Percentiles rank a stretch among this genome's conserved stretches.
phyloP scores from a whole-genome alignment of 2,113 vertebrate species.

The Oenanthe melanoleuca region DNA sequence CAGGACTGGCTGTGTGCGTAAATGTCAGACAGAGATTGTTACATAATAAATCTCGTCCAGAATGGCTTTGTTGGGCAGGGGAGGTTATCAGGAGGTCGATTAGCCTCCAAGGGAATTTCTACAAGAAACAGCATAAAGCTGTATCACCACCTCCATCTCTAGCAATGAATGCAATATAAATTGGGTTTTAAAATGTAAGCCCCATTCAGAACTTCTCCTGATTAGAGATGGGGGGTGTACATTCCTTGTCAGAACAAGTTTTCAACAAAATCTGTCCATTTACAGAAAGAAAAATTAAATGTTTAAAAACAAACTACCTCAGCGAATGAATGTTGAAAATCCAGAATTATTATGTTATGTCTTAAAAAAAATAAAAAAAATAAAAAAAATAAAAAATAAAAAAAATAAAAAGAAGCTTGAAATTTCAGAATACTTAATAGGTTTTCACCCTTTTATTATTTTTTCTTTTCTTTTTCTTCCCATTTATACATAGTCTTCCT shows the following conservation, averaged over 20 bases:
- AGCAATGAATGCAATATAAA: not conserved
- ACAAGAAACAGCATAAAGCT: not conserved
- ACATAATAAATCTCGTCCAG: constrained; percentile 17
- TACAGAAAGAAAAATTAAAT: not conserved
- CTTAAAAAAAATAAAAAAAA: not conserved
- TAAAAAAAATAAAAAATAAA: too few relatives aligned
- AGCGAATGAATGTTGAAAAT: not conserved
- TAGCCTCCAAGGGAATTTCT: constrained; percentile 24
- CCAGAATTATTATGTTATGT: not conserved
- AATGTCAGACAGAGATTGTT: not conserved
- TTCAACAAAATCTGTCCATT: not conserved
- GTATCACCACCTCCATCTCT: not conserved
- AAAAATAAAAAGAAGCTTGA: not conserved
- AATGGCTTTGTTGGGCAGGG: not conserved
- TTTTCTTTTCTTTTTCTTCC: not conserved
- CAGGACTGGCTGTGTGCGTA: not conserved
- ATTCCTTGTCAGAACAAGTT: not conserved
- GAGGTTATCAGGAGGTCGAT: not conserved
- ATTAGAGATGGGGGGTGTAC: not conserved
- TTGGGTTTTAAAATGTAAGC: not conserved
- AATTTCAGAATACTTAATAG: not conserved
- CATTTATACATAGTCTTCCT: not conserved
- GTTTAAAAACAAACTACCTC: not conserved
- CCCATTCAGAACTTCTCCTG: not conserved
- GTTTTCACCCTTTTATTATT: not conserved